phyloP scores from a whole-genome alignment of 2,113 vertebrate genomes.

The Nothobranchius furzeri region DNA sequence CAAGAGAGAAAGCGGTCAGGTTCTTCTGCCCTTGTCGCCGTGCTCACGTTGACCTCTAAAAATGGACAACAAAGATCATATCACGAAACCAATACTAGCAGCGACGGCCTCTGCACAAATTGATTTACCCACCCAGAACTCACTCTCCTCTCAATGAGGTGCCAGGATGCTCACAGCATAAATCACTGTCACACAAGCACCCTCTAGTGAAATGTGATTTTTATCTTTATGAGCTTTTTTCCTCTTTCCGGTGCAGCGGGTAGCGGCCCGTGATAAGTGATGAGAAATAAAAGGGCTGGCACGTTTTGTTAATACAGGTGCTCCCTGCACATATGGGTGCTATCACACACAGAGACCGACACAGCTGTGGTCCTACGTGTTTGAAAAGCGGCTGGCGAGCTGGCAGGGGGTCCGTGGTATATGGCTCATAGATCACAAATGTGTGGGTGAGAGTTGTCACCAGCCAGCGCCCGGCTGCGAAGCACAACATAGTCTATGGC shows the following conservation, averaged over 20 bases:
- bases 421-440: conserved; percentile 67
- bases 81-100: conserved; percentile 66
- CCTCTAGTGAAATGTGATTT: conserved; percentile 77
- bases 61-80: conserved; percentile 75
- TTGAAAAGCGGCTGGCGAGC: conserved; percentile 41
- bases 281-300: conserved; percentile 51
- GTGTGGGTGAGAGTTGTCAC: conserved; percentile 72
- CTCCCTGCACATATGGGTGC: conserved; percentile 51
- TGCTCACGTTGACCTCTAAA: conserved; percentile 71
- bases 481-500: conserved; percentile 67
- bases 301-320: conserved; percentile 60
- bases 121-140: conserved; percentile 76
- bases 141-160: conserved; percentile 68
- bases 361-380: conserved; percentile 38
- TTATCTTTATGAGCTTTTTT: conserved; percentile 73
- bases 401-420: conserved; percentile 35
- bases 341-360: conserved; percentile 37
- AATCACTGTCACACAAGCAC: conserved; percentile 75
- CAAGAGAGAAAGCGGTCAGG: conserved; percentile 47
- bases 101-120: conserved; percentile 72
- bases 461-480: conserved; percentile 54
- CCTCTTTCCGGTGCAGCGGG: conserved; percentile 31
- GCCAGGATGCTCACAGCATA: conserved; percentile 67
- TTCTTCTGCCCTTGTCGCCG: conserved; percentile 64
- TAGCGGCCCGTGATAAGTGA: conserved; percentile 64